Conservation (phyloP, 53 echinoderm and acorn worm genomes). For the Paracentrotus lividus region DNA sequence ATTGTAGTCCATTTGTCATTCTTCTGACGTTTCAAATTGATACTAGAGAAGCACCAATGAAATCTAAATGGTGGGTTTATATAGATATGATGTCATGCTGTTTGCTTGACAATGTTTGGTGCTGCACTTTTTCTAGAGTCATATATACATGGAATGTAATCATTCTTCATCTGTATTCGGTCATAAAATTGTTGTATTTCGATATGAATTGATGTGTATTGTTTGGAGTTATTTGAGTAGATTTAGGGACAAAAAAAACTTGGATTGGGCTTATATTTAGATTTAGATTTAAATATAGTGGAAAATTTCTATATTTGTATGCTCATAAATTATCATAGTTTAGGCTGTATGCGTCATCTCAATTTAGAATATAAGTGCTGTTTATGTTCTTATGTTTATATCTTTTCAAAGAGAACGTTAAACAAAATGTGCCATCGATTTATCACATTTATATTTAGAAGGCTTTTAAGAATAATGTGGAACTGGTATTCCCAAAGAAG, state of each 20-base stretch:
- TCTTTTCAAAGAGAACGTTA: background rate
- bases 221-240: background rate
- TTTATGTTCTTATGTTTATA: background rate
- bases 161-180: background rate
- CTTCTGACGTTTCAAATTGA: conserved; percentile 32
- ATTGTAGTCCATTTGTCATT: conserved; percentile 11
- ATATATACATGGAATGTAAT: background rate
- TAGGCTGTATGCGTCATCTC: background rate
- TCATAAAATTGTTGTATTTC: background rate
- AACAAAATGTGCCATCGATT: background rate
- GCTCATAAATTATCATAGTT: background rate
- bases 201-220: background rate
- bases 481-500: background rate
- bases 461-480: background rate
- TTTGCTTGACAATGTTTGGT: background rate
- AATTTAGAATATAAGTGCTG: background rate
- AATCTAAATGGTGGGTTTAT: background rate
- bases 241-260: background rate
- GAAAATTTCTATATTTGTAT: background rate
- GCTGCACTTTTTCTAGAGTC: background rate
- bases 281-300: too few relatives aligned
- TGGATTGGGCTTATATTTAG: background rate
- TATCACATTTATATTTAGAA: background rate
- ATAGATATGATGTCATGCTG: background rate
- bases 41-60: background rate